phyloP scores from a whole-genome alignment of 2,113 vertebrate genomes.

The Zosterops borbonicus region DNA sequence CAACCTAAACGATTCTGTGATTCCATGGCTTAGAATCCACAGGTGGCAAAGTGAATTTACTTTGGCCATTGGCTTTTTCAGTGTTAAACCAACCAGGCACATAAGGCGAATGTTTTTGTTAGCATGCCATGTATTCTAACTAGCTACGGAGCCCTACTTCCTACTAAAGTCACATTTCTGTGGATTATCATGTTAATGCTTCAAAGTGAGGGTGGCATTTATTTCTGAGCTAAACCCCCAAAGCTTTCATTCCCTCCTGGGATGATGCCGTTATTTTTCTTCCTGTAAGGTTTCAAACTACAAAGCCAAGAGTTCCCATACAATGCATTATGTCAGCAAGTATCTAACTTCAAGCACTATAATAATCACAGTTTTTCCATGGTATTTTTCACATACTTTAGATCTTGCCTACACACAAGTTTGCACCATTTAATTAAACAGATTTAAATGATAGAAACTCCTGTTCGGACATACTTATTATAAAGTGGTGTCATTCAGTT shows the following conservation, averaged over 20 bases:
- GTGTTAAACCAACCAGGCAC: not conserved
- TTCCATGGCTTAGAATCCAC: not conserved
- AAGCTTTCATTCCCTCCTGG: not conserved
- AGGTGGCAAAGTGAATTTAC: not conserved
- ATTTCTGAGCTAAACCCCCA: not conserved
- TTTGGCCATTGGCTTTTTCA: not conserved
- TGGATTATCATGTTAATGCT: not conserved
- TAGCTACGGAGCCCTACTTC: not conserved
- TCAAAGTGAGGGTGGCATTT: not conserved
- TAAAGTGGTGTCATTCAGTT: not conserved
- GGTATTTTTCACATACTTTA: not conserved
- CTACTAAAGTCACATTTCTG: not conserved
- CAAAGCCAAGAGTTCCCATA: not conserved
- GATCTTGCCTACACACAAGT: not conserved
- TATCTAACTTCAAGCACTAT: not conserved
- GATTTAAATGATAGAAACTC: slow-evolving; percentile 10
- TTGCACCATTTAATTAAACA: not conserved
- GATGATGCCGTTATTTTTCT: not conserved
- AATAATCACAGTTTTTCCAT: not conserved
- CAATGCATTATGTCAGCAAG: not conserved
- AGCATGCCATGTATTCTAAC: not conserved
- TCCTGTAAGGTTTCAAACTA: not conserved
- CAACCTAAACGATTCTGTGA: rapidly evolving
- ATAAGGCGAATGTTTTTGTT: not conserved
- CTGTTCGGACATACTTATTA: slow-evolving; percentile 2